Evolutionary conservation across 2,113 vertebrate genomes (phyloP), one percentile per base, ranked within the genome.

Genomic region (Acanthisitta chloris): DNA sequence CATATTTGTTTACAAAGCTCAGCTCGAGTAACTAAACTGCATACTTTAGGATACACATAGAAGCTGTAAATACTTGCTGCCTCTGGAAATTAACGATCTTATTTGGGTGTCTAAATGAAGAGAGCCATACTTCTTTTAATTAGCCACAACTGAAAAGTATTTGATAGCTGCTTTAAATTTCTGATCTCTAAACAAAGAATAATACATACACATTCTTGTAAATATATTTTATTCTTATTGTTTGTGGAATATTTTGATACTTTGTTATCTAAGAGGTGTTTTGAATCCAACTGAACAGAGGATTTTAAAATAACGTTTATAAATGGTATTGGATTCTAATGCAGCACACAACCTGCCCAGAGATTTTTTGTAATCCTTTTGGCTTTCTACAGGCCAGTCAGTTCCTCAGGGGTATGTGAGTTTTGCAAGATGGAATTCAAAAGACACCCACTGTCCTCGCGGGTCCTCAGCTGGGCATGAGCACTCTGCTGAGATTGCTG

Each of bases 1-100:
- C n/a, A 26, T 48, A 88, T 92, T 96, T 96, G 81, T 95, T 94
- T 96, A 93, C 84, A 93, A 92, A 91, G 58, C 81, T 91, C 17
- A 28, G 71, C 90, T 90, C 16, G 6, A 93, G 62, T 67, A 96
- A 80, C 81, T 70, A 40, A 93, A 46, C 74, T 92, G 12, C 61
- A 64, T 36, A 19, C 19, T 71, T 57, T 69, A 70, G 46, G 42
- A 28, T 79, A 58, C 62, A 55, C 38, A 49, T 26, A 69, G 78
- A 69, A 85, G 14, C 33, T 90, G 34, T 80, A 90, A 85, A 49
- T 72, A 79, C 29, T 69, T 26, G 9, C 18, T 73, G 51, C 34
- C 74, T 19, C 61, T 85, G 78, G 78, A 96, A 96, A 85, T 95
- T 57, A 89, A 36, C n/a, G 10, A 9, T 86, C 34, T 77, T 46